Evolutionary conservation across 1,140 invertebrate species (phyloP).

Genomic region (Pemphigus obesinymphae): DNA sequence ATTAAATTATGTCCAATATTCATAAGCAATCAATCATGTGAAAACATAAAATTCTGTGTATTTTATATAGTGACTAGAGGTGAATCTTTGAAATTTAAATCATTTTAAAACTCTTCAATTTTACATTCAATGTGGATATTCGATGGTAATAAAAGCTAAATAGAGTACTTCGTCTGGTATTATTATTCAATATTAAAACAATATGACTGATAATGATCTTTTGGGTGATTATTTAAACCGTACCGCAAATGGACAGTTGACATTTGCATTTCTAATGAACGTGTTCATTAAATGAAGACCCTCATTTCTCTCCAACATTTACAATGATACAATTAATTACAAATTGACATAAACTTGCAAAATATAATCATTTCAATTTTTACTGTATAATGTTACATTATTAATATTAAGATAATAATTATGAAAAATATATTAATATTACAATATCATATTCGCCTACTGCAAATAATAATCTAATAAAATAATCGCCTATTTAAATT

Average conservation of each 20-base stretch:
- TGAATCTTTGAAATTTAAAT: neutral
- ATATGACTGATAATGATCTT: neutral
- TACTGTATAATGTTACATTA: no score
- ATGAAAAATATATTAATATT: no score
- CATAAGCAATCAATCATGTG: no score
- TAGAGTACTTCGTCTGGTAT: neutral
- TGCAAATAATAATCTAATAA: no score
- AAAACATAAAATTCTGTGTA: no score
- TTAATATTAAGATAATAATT: no score
- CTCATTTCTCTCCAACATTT: neutral
- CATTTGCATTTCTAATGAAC: constrained; percentile 19
- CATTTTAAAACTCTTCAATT: neutral
- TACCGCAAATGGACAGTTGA: neutral
- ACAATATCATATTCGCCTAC: no score
- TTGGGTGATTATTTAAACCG: neutral
- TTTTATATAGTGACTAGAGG: no score
- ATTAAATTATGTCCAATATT: no score
- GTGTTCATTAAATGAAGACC: neutral
- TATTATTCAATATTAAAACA: constrained; percentile 9
- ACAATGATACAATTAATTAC: neutral
- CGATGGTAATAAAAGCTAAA: neutral
- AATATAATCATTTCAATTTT: neutral
- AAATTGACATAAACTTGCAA: neutral
- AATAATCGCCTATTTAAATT: no score
- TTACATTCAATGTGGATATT: neutral